Evolutionary conservation across 2,113 vertebrate species (phyloP), one percentile per base, ranked within the genome.

Genomic region (Octodon degus): DNA sequence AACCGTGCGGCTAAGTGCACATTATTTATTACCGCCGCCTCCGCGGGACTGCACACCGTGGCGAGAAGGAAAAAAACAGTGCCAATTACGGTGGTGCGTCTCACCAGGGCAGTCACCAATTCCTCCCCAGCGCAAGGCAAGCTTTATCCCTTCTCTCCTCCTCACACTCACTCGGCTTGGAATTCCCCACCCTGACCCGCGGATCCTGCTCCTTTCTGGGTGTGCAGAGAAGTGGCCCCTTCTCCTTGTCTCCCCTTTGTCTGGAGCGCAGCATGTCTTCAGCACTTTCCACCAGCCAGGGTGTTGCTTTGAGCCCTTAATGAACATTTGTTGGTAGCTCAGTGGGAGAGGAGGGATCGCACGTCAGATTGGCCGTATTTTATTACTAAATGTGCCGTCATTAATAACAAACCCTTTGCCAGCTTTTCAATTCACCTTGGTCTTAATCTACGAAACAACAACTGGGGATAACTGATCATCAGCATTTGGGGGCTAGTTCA

Each of bases 11-110:
- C 98, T 99, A 98, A 99, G 98, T 99, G 99, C 98, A 98, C 98
- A 97, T 99, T 98, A 99, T 99, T 99, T 99, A 99, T 99, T 98
- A 97, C 98, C 96, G 88, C 88, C 94, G 96, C 98, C 98, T 98
- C 97, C 93, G 90, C 98, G 86, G 96, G 98, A 96, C 97, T 97
- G 97, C 98, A 97, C 98, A 98, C 98, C 98, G 97, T 97, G 98
- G 97, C 97, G 55, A 97, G 81, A 62, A 58, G 67, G 34, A 34
- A 12, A 14, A 83, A 37, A 24, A 93, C 43, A 95, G 97, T 97
- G 98, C 98, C 98, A 99, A 99, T 98, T 99, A 98, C 98, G 81
- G 97, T 92, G 97, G 97, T 97, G 98, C 98, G 99, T 99, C 98
- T 99, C 98, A 93, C 98, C 98, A 98, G 98, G 97, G 98, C 98